Percentiles rank a stretch among this genome's conserved stretches.
Evolutionary conservation across 1,140 invertebrate genomes (phyloP).

Genomic region (Laupala kohalensis): DNA sequence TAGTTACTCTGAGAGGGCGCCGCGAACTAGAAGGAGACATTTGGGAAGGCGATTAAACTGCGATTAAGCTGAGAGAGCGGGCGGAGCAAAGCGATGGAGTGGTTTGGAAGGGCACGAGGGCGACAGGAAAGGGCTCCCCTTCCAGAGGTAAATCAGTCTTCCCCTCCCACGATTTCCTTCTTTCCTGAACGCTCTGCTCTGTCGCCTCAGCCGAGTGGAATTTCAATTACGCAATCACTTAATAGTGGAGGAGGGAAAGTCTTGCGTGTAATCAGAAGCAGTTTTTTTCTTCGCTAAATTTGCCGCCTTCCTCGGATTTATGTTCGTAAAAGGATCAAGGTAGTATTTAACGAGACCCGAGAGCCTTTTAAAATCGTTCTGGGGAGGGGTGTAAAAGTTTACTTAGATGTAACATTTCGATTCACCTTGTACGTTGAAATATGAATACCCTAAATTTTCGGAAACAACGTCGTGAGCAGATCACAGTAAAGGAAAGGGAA

Average conservation of each 20-base stretch:
- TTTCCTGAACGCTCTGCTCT: neutral
- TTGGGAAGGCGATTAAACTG: neutral
- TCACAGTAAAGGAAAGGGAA: too few relatives aligned
- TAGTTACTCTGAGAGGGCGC: neutral
- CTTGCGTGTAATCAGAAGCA: neutral
- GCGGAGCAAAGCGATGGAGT: too few relatives aligned
- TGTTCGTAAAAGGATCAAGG: neutral
- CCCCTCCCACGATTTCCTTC: too few relatives aligned
- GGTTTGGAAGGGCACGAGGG: too few relatives aligned
- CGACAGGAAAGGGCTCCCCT: neutral
- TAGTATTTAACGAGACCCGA: neutral
- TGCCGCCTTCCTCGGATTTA: neutral
- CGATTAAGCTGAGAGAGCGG: neutral
- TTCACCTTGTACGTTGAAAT: neutral
- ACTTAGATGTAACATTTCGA: neutral
- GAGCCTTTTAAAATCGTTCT: neutral
- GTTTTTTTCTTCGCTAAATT: neutral
- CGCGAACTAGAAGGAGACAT: neutral
- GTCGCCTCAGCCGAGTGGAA: neutral
- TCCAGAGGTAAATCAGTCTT: neutral
- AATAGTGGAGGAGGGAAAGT: neutral
- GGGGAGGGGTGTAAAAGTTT: neutral
- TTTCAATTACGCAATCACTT: neutral
- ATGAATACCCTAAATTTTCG: too few relatives aligned
- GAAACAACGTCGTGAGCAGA: too few relatives aligned